These are phyloP conservation scores for Leptinotarsa juncta DNA, from an alignment of 2,888 invertebrate genomes.

Conservation along the genomic window DNA sequence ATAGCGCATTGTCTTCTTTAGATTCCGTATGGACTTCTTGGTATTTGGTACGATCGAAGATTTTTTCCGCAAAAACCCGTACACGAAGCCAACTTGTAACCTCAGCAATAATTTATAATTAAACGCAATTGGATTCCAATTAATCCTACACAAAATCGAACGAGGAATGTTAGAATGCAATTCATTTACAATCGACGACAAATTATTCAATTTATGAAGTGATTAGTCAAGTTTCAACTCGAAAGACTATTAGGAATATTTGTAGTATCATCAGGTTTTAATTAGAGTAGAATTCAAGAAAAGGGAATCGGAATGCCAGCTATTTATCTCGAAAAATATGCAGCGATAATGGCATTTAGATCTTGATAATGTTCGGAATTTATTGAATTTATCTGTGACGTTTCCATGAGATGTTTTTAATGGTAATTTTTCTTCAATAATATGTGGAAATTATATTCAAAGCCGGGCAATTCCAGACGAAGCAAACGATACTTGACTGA, in stretches of 20 bases:
- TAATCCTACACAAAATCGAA: conserved; percentile 13
- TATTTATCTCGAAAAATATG: conserved; percentile 22
- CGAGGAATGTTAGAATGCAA: conserved; percentile 22
- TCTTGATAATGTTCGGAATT: conserved; percentile 20
- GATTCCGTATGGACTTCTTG: neutral
- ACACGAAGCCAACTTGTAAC: neutral
- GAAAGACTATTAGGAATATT: conserved; percentile 21
- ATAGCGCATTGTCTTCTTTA: no score
- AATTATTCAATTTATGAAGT: conserved; percentile 24
- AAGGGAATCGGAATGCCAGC: conserved; percentile 20
- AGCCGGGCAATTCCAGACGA: neutral
- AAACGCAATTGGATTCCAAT: conserved; percentile 16
- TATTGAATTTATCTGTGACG: conserved; percentile 22
- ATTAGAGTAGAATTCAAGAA: conserved; percentile 25
- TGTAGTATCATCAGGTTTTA: conserved; percentile 19
- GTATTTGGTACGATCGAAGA: conserved; percentile 7
- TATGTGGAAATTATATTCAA: conserved; percentile 16
- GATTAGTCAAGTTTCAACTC: conserved; percentile 24
- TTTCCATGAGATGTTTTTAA: conserved; percentile 18
- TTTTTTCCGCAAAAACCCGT: neutral
- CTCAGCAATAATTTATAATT: conserved; percentile 11
- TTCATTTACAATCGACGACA: conserved; percentile 26
- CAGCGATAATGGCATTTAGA: conserved; percentile 22
- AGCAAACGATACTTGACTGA: neutral
- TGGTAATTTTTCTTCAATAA: conserved; percentile 21